These are phyloP conservation scores for Spodoptera frugiperda DNA, from an alignment of 1,140 invertebrate genomes.

Conservation along the genomic window DNA sequence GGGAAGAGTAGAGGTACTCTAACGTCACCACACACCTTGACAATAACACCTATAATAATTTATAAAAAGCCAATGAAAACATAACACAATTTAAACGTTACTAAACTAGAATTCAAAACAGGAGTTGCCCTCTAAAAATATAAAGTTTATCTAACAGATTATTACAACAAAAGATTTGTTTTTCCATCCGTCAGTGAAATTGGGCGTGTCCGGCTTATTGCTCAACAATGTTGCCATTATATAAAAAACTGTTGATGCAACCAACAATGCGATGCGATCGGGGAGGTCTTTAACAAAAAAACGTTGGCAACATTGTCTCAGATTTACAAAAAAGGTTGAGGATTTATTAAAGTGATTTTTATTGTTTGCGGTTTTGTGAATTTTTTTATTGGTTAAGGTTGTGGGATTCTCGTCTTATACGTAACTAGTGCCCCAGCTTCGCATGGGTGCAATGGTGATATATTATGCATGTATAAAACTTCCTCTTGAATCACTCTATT, in stretches of 20 bases:
- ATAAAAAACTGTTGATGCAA: slow-evolving; percentile 1
- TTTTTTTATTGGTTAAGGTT: neutral
- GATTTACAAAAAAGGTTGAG: slow-evolving; percentile 4
- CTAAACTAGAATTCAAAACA: slow-evolving; percentile 4
- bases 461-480: too few relatives aligned
- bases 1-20: too few relatives aligned
- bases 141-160: slow-evolving; percentile 29
- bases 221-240: slow-evolving; percentile 9
- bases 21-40: too few relatives aligned
- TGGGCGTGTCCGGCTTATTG: slow-evolving; percentile 30
- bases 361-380: slow-evolving; percentile 31
- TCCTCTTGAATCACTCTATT: too few relatives aligned
- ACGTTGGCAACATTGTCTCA: slow-evolving; percentile 1
- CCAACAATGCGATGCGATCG: neutral
- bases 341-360: slow-evolving; percentile 24
- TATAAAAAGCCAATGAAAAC: too few relatives aligned
- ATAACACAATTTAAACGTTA: neutral
- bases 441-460: too few relatives aligned
- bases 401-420: neutral
- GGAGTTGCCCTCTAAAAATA: slow-evolving; percentile 21
- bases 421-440: too few relatives aligned
- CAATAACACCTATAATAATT: too few relatives aligned
- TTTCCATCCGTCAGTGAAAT: slow-evolving; percentile 11
- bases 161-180: slow-evolving; percentile 36
- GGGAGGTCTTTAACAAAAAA: slow-evolving; percentile 8